Base-by-base conservation (phyloP, 2,113 vertebrate species). In the Ondatra zibethicus region DNA sequence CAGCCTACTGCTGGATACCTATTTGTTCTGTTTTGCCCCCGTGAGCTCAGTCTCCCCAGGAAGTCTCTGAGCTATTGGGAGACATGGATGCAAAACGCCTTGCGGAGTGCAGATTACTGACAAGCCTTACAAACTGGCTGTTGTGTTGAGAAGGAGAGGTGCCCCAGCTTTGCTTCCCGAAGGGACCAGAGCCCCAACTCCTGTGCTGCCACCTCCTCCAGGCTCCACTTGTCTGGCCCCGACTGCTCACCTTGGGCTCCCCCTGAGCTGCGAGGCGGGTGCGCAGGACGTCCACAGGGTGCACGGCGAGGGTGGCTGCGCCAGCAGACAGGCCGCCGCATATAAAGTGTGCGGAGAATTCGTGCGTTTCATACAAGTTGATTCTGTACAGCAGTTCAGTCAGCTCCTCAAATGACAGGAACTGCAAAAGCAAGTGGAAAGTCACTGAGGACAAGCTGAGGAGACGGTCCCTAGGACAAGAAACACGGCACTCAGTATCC, bases 231-330 rank as follows among this genome's bases (percentile, higher is more conserved):
- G 36, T 7, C 47, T 29, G 21, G 13, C 0, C 3, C 89, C 1
- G 1, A 16, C 3, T 47, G 90, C 98, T 93, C 96, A 99, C 99
- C 99, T 99, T 99, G 45, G 99, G 99, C 97, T 99, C 99, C 0
- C 99, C 99, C 98, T 99, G 99, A 76, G 99, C 99, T 73, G 99
- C 99, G 7, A 99, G 99, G 96, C 99, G 99, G 25, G 99, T 99
- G 45, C 99, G 99, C 36, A 99, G 99, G 0, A 99, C 99, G 96
- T 99, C 99, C 82, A 99, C 98, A 0, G 99, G 99, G 61, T 99
- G 99, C 50, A 99, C 99, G 0, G 99, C 85, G 0, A 99, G 97
- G 0, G 99, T 99, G 92, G 99, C 99, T 0, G 98, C 95, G 93
- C 99, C 99, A 66, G 99, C 99, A 0, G 99, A 98, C 95, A 99